phyloP scores from a whole-genome alignment of 2,888 invertebrate genomes.

The Catocala fraxini region DNA sequence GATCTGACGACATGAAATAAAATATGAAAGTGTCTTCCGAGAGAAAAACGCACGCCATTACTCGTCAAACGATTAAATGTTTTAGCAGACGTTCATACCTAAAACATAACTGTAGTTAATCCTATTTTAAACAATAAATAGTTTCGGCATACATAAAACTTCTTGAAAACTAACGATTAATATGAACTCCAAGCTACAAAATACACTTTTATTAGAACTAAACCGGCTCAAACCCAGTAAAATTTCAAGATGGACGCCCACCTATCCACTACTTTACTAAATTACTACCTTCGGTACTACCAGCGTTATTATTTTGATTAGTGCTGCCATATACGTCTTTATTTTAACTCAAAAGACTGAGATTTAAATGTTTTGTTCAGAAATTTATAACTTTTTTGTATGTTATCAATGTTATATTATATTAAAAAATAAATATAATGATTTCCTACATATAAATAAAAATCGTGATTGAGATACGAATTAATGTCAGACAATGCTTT shows the following conservation, averaged over 20 bases:
- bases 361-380: background rate
- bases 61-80: constrained; percentile 87
- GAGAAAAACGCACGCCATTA: constrained; percentile 90
- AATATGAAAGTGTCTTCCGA: constrained; percentile 87
- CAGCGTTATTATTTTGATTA: constrained; percentile 28
- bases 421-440: no score
- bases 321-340: constrained; percentile 29
- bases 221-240: constrained; percentile 92
- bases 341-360: background rate
- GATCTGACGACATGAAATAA: constrained; percentile 75
- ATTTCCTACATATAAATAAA: no score
- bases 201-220: constrained; percentile 87
- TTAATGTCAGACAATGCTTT: no score
- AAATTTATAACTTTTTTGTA: background rate
- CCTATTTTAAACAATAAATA: constrained; percentile 85
- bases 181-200: constrained; percentile 80
- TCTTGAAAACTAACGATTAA: constrained; percentile 82
- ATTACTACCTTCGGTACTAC: constrained; percentile 46
- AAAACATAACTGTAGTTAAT: constrained; percentile 91
- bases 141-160: constrained; percentile 81
- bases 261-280: constrained; percentile 82
- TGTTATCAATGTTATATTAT: no score
- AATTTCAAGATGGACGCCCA: constrained; percentile 94
- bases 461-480: no score
- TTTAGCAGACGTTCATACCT: constrained; percentile 88